Percentiles rank a stretch among this genome's conserved stretches.
Evolutionary conservation across 2,113 vertebrate species (phyloP).

Genomic region (Anser cygnoides): DNA sequence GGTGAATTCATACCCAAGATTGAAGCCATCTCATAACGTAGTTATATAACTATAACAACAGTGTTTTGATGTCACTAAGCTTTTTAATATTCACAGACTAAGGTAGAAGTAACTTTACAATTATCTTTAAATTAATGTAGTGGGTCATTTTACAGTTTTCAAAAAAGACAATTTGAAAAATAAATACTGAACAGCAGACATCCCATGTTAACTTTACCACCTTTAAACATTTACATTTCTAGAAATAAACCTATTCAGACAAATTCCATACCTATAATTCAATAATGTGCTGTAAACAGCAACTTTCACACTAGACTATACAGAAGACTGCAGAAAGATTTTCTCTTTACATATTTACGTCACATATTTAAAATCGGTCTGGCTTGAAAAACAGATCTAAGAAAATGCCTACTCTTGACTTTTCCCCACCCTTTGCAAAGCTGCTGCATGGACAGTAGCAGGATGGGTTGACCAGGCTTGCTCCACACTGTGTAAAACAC

Average conservation of each 20-base stretch:
- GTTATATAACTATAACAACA: background rate
- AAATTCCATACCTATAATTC: conserved; percentile 33
- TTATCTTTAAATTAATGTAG: background rate
- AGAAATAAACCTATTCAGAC: background rate
- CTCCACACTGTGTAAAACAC: background rate
- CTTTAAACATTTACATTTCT: background rate
- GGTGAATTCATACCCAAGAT: background rate
- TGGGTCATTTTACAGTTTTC: background rate
- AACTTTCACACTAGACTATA: background rate
- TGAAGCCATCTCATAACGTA: background rate
- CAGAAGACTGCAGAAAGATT: background rate
- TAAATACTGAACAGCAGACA: background rate
- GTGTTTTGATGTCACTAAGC: background rate
- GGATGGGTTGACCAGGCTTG: background rate
- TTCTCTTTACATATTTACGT: background rate
- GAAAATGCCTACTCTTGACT: background rate
- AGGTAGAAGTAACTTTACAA: background rate
- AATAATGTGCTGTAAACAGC: conserved; percentile 1
- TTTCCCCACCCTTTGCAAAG: background rate
- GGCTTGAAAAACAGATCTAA: background rate
- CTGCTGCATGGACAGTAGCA: background rate
- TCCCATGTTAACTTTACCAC: background rate
- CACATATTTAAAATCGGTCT: background rate
- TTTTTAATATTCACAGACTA: background rate
- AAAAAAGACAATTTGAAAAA: conserved; percentile 17